Conservation (phyloP, 2,797 vertebrate genomes). For the Ptychadena robeensis region DNA sequence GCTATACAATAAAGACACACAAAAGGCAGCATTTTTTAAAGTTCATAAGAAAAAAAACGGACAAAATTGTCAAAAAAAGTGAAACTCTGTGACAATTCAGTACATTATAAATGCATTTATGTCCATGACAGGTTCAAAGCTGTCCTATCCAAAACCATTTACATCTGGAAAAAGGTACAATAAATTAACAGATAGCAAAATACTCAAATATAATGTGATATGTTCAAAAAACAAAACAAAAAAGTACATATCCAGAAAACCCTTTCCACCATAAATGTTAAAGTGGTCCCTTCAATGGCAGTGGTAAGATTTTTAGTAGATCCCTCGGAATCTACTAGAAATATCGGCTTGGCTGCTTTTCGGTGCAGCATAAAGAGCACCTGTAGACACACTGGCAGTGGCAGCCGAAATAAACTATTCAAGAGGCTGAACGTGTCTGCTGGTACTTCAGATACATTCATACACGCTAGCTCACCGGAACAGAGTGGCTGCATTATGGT, state of each 20-base stretch:
- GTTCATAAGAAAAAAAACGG: slow-evolving; percentile 35
- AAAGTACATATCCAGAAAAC: slow-evolving; percentile 23
- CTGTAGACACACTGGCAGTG: neutral
- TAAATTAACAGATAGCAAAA: slow-evolving; percentile 51
- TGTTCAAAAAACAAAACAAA: slow-evolving; percentile 31
- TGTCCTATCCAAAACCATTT: slow-evolving; percentile 13
- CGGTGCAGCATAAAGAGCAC: neutral
- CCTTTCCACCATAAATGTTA: neutral
- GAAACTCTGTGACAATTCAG: slow-evolving; percentile 7
- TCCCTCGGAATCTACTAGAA: neutral
- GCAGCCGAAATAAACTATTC: neutral
- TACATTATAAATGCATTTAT: slow-evolving; percentile 10
- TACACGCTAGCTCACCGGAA: neutral
- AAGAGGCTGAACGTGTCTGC: slow-evolving; percentile 1
- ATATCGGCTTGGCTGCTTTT: slow-evolving; percentile 19
- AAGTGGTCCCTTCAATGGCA: slow-evolving; percentile 58
- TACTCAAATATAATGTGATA: slow-evolving; percentile 34
- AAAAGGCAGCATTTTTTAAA: slow-evolving; percentile 31
- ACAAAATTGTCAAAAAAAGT: slow-evolving; percentile 9
- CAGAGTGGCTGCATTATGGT: neutral
- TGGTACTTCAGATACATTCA: slow-evolving; percentile 5
- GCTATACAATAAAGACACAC: slow-evolving; percentile 23
- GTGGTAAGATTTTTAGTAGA: slow-evolving; percentile 23
- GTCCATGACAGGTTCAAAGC: slow-evolving; percentile 17
- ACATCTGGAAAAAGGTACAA: slow-evolving; percentile 39